Evolutionary conservation across 2,888 invertebrate species (phyloP).

Genomic region (Bimastos eiseni): DNA sequence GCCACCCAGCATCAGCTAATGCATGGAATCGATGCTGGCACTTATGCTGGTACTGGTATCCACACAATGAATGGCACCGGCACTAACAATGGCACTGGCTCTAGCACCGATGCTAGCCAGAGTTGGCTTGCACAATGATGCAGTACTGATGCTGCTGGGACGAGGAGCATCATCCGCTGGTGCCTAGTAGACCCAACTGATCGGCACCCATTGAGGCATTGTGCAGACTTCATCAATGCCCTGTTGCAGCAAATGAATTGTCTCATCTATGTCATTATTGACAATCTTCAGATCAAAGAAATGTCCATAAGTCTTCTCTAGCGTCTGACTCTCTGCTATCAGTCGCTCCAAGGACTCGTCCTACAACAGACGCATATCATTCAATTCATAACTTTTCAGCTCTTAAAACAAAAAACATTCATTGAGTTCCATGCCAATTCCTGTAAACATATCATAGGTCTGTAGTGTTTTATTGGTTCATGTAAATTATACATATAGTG

Average conservation of each 20-base stretch:
- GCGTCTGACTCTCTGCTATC: slow-evolving; percentile 92
- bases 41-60: neutral
- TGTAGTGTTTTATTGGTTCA: no score
- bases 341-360: slow-evolving; percentile 95
- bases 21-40: neutral
- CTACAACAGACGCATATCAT: no score
- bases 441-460: no score
- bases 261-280: slow-evolving; percentile 99
- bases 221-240: slow-evolving; percentile 79
- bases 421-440: no score
- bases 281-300: slow-evolving; percentile 97
- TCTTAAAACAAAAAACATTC: no score
- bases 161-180: neutral
- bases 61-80: neutral
- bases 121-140: no score
- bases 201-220: slow-evolving; percentile 94
- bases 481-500: no score
- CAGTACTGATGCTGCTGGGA: neutral
- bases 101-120: neutral
- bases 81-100: neutral
- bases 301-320: slow-evolving; percentile 95
- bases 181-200: slow-evolving; percentile 87
- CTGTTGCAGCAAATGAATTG: slow-evolving; percentile 86
- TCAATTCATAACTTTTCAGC: no score
- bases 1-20: neutral